Percentiles rank a stretch among this genome's conserved stretches.
Evolutionary conservation across 2,888 invertebrate species (phyloP).

Genomic region (Eustalomyia histrio): DNA sequence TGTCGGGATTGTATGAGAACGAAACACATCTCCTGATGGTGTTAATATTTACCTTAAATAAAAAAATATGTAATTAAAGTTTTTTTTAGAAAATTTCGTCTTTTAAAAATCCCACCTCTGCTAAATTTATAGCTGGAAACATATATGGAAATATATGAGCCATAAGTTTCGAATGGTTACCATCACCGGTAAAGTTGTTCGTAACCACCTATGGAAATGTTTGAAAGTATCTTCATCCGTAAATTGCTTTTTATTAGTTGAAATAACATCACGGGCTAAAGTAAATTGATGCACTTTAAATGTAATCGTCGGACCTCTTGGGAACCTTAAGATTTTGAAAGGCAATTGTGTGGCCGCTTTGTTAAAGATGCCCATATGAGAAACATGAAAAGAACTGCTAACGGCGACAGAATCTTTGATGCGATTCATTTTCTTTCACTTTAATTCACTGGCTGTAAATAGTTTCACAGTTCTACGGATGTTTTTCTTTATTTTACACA

Average conservation of each 20-base stretch:
- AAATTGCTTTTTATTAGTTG: constrained; percentile 92
- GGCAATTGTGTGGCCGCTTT: constrained; percentile 91
- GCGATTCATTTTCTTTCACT: constrained; percentile 93
- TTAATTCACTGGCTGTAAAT: constrained; percentile 93
- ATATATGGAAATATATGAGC: too few species aligned
- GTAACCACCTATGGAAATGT: constrained; percentile 92
- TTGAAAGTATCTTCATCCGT: constrained; percentile 91
- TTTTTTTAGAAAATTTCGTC: too few species aligned
- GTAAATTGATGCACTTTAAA: constrained; percentile 92
- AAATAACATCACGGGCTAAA: too few species aligned
- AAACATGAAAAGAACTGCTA: constrained; percentile 94
- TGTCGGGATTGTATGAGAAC: constrained; percentile 92
- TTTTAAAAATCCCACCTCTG: too few species aligned
- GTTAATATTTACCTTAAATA: too few species aligned
- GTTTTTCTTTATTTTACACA: constrained; percentile 81
- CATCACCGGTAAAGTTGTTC: constrained; percentile 94
- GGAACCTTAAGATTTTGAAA: constrained; percentile 90
- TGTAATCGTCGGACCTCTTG: constrained; percentile 95
- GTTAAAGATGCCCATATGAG: constrained; percentile 94
- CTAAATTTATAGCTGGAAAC: too few species aligned
- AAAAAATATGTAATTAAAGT: too few species aligned
- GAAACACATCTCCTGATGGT: constrained; percentile 93
- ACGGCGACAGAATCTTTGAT: constrained; percentile 97
- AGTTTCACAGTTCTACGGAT: constrained; percentile 97
- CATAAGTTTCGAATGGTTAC: too few species aligned